Evolutionary conservation across 2,113 vertebrate species (phyloP).

Genomic region (Edolisoma coerulescens): DNA sequence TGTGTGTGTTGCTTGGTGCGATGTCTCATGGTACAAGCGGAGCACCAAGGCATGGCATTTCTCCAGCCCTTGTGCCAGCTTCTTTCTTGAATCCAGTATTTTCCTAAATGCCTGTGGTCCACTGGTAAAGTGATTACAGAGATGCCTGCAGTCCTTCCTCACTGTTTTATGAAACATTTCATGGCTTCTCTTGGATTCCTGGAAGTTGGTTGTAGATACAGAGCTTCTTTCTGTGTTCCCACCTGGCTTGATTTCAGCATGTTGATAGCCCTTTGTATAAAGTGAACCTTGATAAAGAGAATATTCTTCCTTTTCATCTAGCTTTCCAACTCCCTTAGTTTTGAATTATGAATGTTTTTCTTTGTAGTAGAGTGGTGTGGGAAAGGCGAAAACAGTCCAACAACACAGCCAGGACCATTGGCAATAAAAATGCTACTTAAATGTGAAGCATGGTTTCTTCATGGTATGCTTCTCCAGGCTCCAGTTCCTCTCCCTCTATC

Average conservation of each 20-base stretch:
- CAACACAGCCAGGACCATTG: not conserved
- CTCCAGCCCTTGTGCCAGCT: not conserved
- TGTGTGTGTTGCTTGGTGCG: not conserved
- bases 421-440: constrained; percentile 15
- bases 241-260: not conserved
- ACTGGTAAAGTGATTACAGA: not conserved
- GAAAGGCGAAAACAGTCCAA: not conserved
- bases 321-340: not conserved
- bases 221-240: not conserved
- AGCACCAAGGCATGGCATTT: not conserved
- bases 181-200: not conserved
- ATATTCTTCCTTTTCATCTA: constrained; percentile 24
- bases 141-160: not conserved
- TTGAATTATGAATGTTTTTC: constrained; percentile 8
- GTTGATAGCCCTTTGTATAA: not conserved
- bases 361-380: not conserved
- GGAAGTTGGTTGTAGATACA: constrained; percentile 1
- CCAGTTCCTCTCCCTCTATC: not conserved
- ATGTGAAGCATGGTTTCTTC: not conserved
- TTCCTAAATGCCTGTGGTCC: constrained; percentile 36
- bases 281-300: not conserved
- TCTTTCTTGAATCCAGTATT: not conserved
- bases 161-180: not conserved
- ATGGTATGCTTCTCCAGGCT: not conserved
- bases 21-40: not conserved